Evolutionary conservation across 2,113 vertebrate species (phyloP).

Genomic region (Marmota monax): DNA sequence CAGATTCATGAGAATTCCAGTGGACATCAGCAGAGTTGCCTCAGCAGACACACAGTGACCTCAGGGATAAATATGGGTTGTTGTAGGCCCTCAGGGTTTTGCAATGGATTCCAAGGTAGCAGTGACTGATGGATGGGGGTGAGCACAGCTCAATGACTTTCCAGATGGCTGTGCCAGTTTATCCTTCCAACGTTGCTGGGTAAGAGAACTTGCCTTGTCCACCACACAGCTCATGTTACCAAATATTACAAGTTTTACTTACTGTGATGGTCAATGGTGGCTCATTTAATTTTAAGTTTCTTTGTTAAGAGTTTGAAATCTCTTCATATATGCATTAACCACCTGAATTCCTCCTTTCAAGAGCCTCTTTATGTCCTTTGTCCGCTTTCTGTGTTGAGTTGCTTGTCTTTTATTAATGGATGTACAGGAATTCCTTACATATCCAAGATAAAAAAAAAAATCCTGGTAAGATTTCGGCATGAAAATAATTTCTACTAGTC

Average conservation of each 20-base stretch:
- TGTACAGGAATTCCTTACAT: not conserved
- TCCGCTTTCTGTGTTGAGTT: not conserved
- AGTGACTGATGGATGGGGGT: not conserved
- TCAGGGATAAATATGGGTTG: not conserved
- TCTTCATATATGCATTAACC: not conserved
- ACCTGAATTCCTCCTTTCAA: not conserved
- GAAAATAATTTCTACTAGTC: not conserved
- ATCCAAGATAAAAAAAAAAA: not conserved
- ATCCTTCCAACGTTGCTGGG: not conserved
- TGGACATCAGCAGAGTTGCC: not conserved
- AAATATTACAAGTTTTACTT: not conserved
- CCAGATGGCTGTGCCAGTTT: not conserved
- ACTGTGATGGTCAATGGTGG: not conserved
- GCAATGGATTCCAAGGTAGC: not conserved
- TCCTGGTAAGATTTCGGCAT: not conserved
- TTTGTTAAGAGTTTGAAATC: not conserved
- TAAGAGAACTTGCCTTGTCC: too few species aligned
- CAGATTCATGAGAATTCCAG: not conserved
- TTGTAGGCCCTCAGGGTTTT: not conserved
- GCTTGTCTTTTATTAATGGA: not conserved
- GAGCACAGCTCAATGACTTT: not conserved
- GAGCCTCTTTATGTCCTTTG: not conserved
- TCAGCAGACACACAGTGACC: not conserved
- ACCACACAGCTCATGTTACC: not conserved
- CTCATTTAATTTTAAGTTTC: constrained; percentile 31